Percentiles rank a stretch among this genome's conserved stretches.
phyloP scores from a whole-genome alignment of 2,113 vertebrate species.

The Lepus americanus region DNA sequence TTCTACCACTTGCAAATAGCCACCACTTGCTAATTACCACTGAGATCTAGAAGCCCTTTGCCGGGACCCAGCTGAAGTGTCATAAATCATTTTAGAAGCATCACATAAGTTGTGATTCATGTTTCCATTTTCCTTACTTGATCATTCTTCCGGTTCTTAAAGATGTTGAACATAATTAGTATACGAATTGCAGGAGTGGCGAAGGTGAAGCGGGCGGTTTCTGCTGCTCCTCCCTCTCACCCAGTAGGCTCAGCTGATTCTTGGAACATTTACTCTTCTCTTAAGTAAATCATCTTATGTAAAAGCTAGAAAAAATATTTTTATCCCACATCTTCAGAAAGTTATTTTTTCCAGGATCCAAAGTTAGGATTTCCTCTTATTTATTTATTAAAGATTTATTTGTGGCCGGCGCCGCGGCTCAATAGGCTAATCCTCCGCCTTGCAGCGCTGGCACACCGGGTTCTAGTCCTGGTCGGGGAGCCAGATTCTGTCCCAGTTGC shows the following conservation, averaged over 20 bases:
- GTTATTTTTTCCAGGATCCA: not conserved
- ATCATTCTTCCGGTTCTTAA: not conserved
- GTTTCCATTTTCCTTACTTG: constrained; percentile 26
- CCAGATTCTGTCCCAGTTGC: too few relatives aligned
- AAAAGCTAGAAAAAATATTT: constrained; percentile 21
- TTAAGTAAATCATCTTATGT: constrained; percentile 34
- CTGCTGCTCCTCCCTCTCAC: not conserved
- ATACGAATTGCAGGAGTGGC: not conserved
- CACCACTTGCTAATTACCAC: not conserved
- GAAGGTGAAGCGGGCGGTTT: not conserved
- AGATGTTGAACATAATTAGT: not conserved
- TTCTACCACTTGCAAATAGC: not conserved
- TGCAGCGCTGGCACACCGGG: too few relatives aligned
- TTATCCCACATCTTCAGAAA: not conserved
- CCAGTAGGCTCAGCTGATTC: not conserved
- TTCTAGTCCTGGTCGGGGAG: too few relatives aligned
- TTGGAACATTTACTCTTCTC: not conserved
- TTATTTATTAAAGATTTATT: too few relatives aligned
- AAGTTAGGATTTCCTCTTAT: not conserved
- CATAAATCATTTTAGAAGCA: not conserved
- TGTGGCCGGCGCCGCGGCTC: too few relatives aligned
- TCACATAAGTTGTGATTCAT: not conserved
- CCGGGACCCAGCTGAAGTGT: not conserved
- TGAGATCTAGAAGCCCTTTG: not conserved
- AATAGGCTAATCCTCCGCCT: too few relatives aligned